A percentile compares a stretch with the other conserved stretches of the same genome.
Evolutionary conservation across 2,888 invertebrate genomes (phyloP).

Genomic region (Lasioglossum vierecki): DNA sequence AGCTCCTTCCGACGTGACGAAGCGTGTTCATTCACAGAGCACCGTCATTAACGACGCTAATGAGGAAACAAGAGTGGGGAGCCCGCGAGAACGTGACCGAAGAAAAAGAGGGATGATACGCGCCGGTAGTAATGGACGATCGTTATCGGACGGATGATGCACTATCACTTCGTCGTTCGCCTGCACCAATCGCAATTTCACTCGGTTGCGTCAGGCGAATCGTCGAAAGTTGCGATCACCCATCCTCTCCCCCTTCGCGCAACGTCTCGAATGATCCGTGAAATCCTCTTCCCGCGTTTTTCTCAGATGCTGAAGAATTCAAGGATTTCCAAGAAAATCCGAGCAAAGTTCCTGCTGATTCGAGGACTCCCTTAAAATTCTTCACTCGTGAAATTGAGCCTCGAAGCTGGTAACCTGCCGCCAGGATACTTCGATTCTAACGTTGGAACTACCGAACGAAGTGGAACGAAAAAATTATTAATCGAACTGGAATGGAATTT

Average conservation of each 20-base stretch:
- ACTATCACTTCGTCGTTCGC: conserved; percentile 31
- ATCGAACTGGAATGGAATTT: not conserved
- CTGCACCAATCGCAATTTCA: conserved; percentile 63
- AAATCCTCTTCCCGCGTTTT: conserved; percentile 19
- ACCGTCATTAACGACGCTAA: conserved; percentile 47
- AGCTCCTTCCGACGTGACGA: conserved; percentile 3
- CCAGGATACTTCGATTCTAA: not conserved
- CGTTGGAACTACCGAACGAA: not conserved
- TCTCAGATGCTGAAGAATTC: not conserved
- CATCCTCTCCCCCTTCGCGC: not conserved
- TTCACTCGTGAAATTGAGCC: not conserved
- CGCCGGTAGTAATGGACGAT: conserved; percentile 57
- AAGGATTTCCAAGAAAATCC: not conserved
- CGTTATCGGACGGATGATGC: conserved; percentile 48
- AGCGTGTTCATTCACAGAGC: conserved; percentile 7
- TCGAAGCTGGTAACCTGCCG: not conserved
- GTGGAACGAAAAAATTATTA: not conserved
- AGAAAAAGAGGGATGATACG: conserved; percentile 25
- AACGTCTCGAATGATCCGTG: conserved; percentile 6
- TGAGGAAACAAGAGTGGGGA: conserved; percentile 16
- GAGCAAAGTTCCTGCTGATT: not conserved
- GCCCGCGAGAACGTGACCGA: conserved; percentile 20
- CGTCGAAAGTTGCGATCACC: not conserved
- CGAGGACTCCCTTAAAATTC: not conserved
- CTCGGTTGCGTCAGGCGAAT: conserved; percentile 58